Percentiles rank a stretch among this genome's conserved stretches.
Conservation (phyloP, 2,888 invertebrate species). For the Ephialtes manifestator region DNA sequence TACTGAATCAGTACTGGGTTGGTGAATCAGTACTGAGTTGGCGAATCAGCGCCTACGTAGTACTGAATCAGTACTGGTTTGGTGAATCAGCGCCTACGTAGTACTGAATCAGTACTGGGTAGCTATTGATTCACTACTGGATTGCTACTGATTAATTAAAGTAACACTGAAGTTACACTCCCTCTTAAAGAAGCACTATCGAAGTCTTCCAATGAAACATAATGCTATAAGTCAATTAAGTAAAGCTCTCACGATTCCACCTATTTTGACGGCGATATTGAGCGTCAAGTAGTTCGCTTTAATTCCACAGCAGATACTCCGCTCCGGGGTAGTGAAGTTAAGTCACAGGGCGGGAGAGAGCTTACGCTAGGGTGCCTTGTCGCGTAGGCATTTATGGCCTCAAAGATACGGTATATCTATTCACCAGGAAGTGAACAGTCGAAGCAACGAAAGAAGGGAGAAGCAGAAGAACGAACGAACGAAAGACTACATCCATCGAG, state of each 20-base stretch:
- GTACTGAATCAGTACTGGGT: too few species aligned
- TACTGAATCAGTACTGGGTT: too few species aligned
- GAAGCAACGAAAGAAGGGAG: not conserved
- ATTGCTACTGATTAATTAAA: too few species aligned
- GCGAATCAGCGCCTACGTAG: too few species aligned
- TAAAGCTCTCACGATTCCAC: not conserved
- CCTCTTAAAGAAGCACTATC: slow-evolving; percentile 16
- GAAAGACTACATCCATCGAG: not conserved
- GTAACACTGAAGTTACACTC: too few species aligned
- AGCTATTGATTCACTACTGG: too few species aligned
- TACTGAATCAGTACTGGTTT: too few species aligned
- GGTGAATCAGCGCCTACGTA: too few species aligned
- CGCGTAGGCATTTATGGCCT: not conserved
- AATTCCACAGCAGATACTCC: slow-evolving; percentile 8
- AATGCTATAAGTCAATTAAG: not conserved
- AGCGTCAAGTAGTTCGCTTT: not conserved
- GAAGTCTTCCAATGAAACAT: not conserved
- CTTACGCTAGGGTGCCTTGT: slow-evolving; percentile 2
- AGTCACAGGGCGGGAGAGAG: not conserved
- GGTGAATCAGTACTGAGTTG: too few species aligned
- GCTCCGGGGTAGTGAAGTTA: not conserved
- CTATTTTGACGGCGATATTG: not conserved
- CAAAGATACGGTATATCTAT: not conserved
- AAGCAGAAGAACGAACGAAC: not conserved
- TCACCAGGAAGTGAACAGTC: not conserved